Percentiles rank a stretch among this genome's conserved stretches.
Evolutionary conservation across 2,888 invertebrate species (phyloP).

Genomic region (Lamellibrachia satsuma): DNA sequence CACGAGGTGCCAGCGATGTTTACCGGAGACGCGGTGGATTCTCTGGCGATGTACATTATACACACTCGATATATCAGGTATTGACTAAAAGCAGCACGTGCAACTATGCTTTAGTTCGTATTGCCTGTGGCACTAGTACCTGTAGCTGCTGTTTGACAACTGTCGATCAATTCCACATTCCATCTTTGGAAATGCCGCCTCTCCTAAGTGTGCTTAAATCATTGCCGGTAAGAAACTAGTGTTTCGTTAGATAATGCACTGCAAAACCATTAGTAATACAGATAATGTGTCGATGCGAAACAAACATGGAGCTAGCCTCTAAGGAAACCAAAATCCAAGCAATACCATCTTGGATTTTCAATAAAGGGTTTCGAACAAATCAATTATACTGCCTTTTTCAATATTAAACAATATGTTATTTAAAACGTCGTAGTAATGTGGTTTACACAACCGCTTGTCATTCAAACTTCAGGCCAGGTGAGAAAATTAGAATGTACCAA

Average conservation of each 20-base stretch:
- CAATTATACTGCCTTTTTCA: too few relatives aligned
- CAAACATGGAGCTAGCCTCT: background rate
- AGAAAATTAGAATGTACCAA: too few relatives aligned
- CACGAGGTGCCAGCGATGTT: background rate
- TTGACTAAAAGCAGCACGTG: background rate
- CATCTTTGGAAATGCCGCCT: background rate
- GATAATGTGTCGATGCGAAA: background rate
- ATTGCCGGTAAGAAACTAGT: background rate
- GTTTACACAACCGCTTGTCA: too few relatives aligned
- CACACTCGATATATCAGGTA: background rate
- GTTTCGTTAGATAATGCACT: background rate
- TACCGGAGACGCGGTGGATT: background rate
- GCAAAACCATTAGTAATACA: background rate
- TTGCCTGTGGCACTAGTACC: background rate
- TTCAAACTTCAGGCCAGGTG: too few relatives aligned
- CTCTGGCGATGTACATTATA: background rate
- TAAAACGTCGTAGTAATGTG: too few relatives aligned
- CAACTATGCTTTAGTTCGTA: background rate
- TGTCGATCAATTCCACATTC: background rate
- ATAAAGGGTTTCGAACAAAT: background rate
- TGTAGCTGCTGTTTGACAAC: background rate
- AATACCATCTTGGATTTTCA: background rate
- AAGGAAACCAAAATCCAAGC: background rate
- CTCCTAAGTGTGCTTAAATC: background rate
- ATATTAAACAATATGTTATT: too few relatives aligned